Evolutionary conservation across 2,113 vertebrate species (phyloP).

Genomic region (Vidua chalybeata): DNA sequence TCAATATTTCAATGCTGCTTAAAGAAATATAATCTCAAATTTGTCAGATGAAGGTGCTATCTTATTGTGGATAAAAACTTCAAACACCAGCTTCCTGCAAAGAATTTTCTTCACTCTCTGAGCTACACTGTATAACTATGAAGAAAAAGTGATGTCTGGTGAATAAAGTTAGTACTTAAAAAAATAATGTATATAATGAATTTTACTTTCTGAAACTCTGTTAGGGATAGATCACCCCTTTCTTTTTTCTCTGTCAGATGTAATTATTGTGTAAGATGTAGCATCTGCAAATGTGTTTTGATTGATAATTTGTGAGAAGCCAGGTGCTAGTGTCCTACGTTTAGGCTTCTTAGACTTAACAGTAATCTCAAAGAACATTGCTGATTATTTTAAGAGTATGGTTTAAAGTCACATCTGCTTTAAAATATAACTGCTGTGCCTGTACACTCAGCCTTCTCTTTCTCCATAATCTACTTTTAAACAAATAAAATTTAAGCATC

Average conservation of each 20-base stretch:
- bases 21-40: neutral
- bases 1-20: neutral
- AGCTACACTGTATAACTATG: neutral
- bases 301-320: neutral
- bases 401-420: neutral
- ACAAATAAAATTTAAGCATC: neutral
- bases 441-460: neutral
- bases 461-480: neutral
- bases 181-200: neutral
- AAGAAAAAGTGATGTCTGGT: neutral
- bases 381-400: neutral
- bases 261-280: neutral
- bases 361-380: neutral
- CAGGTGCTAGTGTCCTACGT: neutral
- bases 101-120: neutral
- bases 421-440: neutral
- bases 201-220: neutral
- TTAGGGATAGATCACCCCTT: neutral
- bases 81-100: neutral
- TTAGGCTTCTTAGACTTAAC: neutral
- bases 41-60: neutral
- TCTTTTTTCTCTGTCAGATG: neutral
- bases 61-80: neutral
- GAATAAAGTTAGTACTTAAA: neutral
- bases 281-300: neutral